phyloP scores from a whole-genome alignment of 2,888 invertebrate genomes.

The Tenthredo amoena region DNA sequence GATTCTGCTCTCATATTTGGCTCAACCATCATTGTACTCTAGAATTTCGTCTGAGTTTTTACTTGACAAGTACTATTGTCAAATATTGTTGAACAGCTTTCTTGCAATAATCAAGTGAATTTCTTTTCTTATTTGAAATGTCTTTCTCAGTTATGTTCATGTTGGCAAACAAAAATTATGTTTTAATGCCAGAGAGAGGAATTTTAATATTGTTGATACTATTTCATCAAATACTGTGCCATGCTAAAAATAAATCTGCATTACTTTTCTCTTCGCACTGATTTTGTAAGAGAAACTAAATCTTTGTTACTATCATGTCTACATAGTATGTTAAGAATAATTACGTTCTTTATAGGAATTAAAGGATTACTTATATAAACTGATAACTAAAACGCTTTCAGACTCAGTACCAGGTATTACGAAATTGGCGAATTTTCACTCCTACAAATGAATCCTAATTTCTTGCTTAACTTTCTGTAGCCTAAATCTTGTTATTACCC shows the following conservation, averaged over 20 bases:
- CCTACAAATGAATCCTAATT: background rate
- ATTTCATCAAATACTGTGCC: constrained; percentile 6
- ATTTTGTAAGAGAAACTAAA: background rate
- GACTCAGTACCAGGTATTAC: background rate
- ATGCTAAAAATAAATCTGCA: background rate
- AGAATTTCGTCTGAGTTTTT: background rate
- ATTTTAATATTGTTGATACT: background rate
- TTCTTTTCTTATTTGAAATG: background rate
- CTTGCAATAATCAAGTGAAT: background rate
- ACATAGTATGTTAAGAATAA: background rate
- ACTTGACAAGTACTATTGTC: background rate
- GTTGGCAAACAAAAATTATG: background rate
- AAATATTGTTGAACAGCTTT: background rate
- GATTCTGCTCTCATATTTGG: background rate
- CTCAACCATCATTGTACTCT: background rate
- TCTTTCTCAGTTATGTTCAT: background rate
- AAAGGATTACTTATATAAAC: background rate
- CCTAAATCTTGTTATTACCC: background rate
- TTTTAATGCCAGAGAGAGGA: background rate
- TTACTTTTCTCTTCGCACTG: background rate
- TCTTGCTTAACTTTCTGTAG: background rate
- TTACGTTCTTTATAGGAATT: background rate
- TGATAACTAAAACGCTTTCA: background rate
- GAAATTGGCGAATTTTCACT: background rate
- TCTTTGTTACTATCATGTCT: background rate